Percentiles rank a stretch among this genome's conserved stretches.
phyloP scores from a whole-genome alignment of 2,797 vertebrate genomes.

The Okamejei kenojei region DNA sequence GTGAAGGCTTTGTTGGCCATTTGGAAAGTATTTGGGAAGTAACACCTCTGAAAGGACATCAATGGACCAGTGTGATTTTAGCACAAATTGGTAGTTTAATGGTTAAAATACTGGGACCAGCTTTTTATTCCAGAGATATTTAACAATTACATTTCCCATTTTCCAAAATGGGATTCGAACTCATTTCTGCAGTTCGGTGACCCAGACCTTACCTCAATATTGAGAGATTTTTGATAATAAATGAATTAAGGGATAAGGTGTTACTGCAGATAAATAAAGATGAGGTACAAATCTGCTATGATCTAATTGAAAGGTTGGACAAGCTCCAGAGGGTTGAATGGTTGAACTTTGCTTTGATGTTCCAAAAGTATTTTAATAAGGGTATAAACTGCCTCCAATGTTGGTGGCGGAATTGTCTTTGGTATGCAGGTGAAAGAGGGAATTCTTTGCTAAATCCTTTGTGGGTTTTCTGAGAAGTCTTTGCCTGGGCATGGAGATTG shows the following conservation, averaged over 20 bases:
- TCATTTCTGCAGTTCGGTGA: no score
- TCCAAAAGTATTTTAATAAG: not conserved
- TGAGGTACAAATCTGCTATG: not conserved
- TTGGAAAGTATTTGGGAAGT: no score
- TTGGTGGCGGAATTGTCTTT: not conserved
- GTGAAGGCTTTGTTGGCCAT: no score
- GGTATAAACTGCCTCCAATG: not conserved
- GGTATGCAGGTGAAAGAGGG: not conserved
- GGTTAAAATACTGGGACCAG: no score
- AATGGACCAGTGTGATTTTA: no score
- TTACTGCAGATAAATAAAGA: not conserved
- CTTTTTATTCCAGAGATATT: no score
- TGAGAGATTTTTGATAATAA: not conserved
- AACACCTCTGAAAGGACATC: no score
- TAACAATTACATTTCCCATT: no score
- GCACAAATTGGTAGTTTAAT: no score
- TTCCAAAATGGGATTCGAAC: no score
- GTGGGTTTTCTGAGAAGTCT: not conserved
- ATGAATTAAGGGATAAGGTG: not conserved
- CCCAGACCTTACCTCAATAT: not conserved
- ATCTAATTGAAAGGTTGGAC: not conserved
- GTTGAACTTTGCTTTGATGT: not conserved
- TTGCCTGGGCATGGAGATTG: not conserved
- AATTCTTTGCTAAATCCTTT: not conserved
- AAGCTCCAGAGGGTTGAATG: not conserved